Conservation (phyloP, 2,797 vertebrate species). For the Threskiornis aethiopicus region DNA sequence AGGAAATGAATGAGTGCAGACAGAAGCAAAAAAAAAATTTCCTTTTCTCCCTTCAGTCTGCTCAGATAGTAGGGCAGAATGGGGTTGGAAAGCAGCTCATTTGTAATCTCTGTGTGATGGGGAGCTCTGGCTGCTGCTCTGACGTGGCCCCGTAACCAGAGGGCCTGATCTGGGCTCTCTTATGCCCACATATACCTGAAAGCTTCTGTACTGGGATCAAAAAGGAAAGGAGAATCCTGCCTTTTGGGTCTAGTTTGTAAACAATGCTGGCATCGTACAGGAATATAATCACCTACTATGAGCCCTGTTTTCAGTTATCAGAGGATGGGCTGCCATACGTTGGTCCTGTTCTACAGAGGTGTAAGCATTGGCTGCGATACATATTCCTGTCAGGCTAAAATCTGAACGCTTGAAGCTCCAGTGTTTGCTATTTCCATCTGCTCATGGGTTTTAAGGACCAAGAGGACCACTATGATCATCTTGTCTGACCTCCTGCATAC, state of each 20-base stretch:
- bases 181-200: accelerated
- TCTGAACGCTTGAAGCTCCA: neutral
- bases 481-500: neutral
- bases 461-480: neutral
- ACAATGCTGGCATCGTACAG: neutral
- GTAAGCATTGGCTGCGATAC: neutral
- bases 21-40: neutral
- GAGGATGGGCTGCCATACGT: neutral
- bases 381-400: neutral
- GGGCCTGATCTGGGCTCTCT: neutral
- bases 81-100: neutral
- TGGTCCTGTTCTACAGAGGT: neutral
- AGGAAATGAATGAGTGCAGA: neutral
- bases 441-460: neutral
- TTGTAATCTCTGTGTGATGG: neutral
- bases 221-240: neutral
- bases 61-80: neutral
- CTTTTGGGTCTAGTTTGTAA: neutral
- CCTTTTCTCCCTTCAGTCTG: neutral
- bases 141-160: neutral
- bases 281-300: neutral
- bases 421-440: neutral
- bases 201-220: neutral
- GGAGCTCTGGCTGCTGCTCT: neutral
- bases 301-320: neutral